Evolutionary conservation across 1,140 invertebrate species (phyloP), one percentile per base, ranked within the genome.

Genomic region (Bombus polaris): DNA sequence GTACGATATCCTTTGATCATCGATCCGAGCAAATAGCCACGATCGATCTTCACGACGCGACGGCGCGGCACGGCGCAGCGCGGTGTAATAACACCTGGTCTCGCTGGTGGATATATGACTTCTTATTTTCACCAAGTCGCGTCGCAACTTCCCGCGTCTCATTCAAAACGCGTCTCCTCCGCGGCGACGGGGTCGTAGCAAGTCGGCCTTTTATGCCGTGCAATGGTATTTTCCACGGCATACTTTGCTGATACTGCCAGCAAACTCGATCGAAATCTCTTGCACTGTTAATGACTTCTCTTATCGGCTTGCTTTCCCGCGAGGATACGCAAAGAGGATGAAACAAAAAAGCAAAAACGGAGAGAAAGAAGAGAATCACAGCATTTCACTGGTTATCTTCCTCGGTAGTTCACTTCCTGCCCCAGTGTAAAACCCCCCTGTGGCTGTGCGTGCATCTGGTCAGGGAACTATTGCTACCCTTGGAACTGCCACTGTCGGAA

Each of bases 381-480:
- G 37, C 28, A 42, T 32, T 39, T 57, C 35, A 15, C 37, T 18
- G 35, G 37, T 18, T 79, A 13, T 39, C 70, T 44, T 66, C 32
- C 12, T n/a, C n/a, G 8, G 0, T 79, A 3, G 1, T 85, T 95
- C 92, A 95, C 88, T 95, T 95, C 44, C 93, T 91, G 39, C 92
- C 89, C 94, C 94, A 95, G 3, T 92, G 89, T 0, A 94, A 82
- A 44, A 93, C 92, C 2, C 92, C 88, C 35, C 93, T 88, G n/a
- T 93, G 87, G 13, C 80, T 79, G 44, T 88, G 81, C 9, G 78
- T 85, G 18, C 65, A 88, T 47, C 86, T 73, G 18, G 87, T 79
- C 88, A 82, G 90, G 81, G 93, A 93, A n/a, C 91, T 85, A n/a
- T 88, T 88, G 74, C 92, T 94, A 53, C 90, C 79, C 53, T 94